Base-by-base conservation (phyloP, 2,797 vertebrate genomes). In the Moxostoma hubbsi region DNA sequence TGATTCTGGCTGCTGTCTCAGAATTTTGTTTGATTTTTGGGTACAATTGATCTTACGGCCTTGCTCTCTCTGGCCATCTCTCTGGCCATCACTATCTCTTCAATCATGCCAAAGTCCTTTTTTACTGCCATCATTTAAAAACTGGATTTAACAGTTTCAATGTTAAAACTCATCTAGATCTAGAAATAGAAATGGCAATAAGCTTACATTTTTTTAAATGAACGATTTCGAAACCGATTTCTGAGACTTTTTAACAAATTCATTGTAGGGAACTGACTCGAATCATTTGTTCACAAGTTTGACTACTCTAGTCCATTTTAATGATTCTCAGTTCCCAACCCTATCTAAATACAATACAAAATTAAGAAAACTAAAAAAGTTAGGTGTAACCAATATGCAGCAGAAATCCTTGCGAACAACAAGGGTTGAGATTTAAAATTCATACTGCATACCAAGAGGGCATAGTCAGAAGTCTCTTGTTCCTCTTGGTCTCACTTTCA, bases 381-480 rank as follows among this genome's bases (percentile, higher is more conserved):
- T 36, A 53, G n/a, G 67, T 45, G 4, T 16, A 70, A 9, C 11
- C 36, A 36, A 36, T 36, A 36, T 36, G 68, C 36, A 55, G 67
- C 67, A 45, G 9, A 55, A 69, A 6, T 15, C 9, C 9, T 70
- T 53, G 51, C 36, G 36, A 15, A 70, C 24, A 11, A 45, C 36
- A 55, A 45, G 54, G 67, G 8, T 1, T 9, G 5, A 8, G 67
- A 55, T 24, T 36, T 47, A 45, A 64, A 24, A 55, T 16, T 61
- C 11, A 15, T 49, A 6, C n/a, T 47, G 47, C 57, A 75, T 79
- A 45, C 53, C 45, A 53, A 66, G 7, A 5, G 43, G 12, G 50
- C 79, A 53, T 13, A n/a, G 68, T 79, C 76, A 71, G 59, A 51
- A 47, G 43, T 9, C 13, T 49, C 53, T 50, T 63, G 12, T 15